Base-by-base conservation (phyloP, 2,113 vertebrate species). In the Leucosticte australis region DNA sequence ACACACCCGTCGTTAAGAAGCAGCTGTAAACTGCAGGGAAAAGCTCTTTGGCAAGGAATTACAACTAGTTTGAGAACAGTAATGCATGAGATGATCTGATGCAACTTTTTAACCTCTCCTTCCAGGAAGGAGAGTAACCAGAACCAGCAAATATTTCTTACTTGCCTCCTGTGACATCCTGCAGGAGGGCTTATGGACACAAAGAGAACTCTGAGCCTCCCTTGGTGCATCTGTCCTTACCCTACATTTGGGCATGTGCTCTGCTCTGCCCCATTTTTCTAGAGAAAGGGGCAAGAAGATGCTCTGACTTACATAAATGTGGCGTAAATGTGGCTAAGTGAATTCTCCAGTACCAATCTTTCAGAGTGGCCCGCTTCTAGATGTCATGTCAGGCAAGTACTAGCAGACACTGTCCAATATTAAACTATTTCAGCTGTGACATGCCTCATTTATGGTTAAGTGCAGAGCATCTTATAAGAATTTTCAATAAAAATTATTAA, bases 401-500 rank as follows among this genome's bases (percentile, higher is more conserved):
- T 13, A 57, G 18, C n/a, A 57, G 35, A 11, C 7, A 8, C 57
- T 33, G 63, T 6, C 13, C 71, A 35, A 19, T 6, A 49, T 4
- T 16, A 19, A 56, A n/a, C 47, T 41, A 20, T 17, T 22, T 77
- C 23, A 46, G 20, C 46, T 57, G 35, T 16, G 30, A 49, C 67
- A 80, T 27, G 50, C 11, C 22, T 80, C 22, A 1, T 26, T 71
- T 57, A 39, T 0, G 4, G 9, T 7, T 17, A 23, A 71, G 28
- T 2, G 12, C 4, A 35, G 7, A 60, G 37, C 13, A n/a, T 5
- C 50, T 64, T 16, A 0, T 0, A 62, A 33, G 13, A 24, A 3
- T 26, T 73, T 76, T 31, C 31, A 57, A 57, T 27, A 41, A 31
- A 85, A 69, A 49, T 2, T 0, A 56, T 27, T n/a, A 84, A 47